Base-by-base conservation (phyloP, 2,888 invertebrate species). In the Agrochola circellaris region DNA sequence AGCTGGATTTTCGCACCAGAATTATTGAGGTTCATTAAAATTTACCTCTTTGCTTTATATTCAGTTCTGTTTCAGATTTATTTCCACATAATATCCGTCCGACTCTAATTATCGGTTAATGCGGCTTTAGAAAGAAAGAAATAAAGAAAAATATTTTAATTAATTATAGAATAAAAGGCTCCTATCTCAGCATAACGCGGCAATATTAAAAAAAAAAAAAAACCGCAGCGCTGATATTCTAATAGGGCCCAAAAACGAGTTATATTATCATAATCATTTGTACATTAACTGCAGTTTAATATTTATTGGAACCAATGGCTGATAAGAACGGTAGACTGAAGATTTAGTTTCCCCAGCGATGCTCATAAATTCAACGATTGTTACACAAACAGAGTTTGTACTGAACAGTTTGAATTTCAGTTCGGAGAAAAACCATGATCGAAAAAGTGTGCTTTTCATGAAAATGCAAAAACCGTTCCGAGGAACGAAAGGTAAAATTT, bases 11-110 rank as follows among this genome's bases (percentile, higher is more conserved):
- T 90, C 89, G 85, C 89, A 83, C 86, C 75, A 83, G 79, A 89
- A 89, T 91, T 91, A 91, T 90, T 89, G 88, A 89, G 89, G 89
- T 89, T 91, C 92, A 92, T 93, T 92, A 92, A 91, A 93, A 91
- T 91, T 86, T 88, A 88, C 84, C 86, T 82, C 88, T 87, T 88
- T 89, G 87, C 88, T 89, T 88, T 83, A 90, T 89, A 90, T 91
- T 89, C 88, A 89, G 88, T 86, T 85, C 80, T 82, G 87, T 86
- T 88, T 88, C 79, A 80, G 85, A 79, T 88, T 88, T 89, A 88
- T 90, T 82, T 87, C 69, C 65, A 66, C 73, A 85, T 86, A 70
- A 75, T 75, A 73, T 77, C 69, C 51, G 23, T 70, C 60, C 58
- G 34, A 67, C 79, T 75, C 62, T 86, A 85, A 88, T 87, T 88